Percentiles rank a stretch among this genome's conserved stretches.
These are phyloP conservation scores for Sander lucioperca DNA, from an alignment of 2,113 vertebrate species.

Conservation along the genomic window DNA sequence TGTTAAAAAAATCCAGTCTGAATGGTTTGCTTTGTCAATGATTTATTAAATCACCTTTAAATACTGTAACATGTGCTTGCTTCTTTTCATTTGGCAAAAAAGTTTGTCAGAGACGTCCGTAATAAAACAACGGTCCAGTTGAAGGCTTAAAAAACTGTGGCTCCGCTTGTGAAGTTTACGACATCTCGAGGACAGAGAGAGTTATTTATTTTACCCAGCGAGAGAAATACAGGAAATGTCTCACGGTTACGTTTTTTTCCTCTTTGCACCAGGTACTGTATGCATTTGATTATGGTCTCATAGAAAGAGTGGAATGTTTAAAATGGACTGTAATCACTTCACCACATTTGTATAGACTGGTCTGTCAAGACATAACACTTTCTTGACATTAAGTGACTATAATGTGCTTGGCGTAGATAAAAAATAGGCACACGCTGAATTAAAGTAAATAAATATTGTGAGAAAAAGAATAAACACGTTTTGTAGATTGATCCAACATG, in stretches of 20 bases:
- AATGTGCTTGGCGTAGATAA: background rate
- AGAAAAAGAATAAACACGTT: background rate
- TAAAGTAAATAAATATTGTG: background rate
- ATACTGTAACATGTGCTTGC: slow-evolving; percentile 59
- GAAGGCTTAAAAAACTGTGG: slow-evolving; percentile 43
- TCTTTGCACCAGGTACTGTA: slow-evolving; percentile 35
- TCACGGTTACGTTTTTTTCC: slow-evolving; percentile 47
- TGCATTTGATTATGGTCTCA: slow-evolving; percentile 36
- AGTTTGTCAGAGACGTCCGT: slow-evolving; percentile 25
- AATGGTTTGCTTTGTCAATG: slow-evolving; percentile 61
- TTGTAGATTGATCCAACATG: background rate
- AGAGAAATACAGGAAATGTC: slow-evolving; percentile 58
- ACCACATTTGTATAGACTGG: slow-evolving; percentile 48
- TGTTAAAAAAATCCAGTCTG: slow-evolving; percentile 46
- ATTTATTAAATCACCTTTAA: slow-evolving; percentile 65
- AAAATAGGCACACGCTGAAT: background rate
- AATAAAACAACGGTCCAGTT: slow-evolving; percentile 51
- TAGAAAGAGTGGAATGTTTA: slow-evolving; percentile 27
- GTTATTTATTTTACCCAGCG: slow-evolving; percentile 60
- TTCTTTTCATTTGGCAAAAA: slow-evolving; percentile 50
- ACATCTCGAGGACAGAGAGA: slow-evolving; percentile 38
- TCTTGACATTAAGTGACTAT: slow-evolving; percentile 7
- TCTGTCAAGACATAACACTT: slow-evolving; percentile 13
- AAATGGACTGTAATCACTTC: slow-evolving; percentile 22
- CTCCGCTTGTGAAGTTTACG: slow-evolving; percentile 58